Conservation (phyloP, 2,113 vertebrate genomes). For the Zonotrichia leucophrys region DNA sequence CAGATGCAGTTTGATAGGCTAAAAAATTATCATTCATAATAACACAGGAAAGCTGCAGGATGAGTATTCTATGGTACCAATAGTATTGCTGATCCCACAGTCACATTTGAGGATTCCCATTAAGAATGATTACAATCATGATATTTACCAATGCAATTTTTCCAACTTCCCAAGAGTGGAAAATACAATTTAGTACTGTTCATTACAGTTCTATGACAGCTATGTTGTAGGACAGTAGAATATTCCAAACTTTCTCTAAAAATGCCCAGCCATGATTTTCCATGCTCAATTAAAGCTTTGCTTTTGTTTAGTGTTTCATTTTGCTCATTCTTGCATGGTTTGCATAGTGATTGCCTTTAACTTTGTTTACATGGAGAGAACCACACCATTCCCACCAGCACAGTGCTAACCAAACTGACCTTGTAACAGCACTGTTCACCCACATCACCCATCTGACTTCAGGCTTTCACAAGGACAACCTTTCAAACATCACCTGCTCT, state of each 20-base stretch:
- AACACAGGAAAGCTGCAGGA: neutral
- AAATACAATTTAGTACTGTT: neutral
- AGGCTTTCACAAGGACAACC: neutral
- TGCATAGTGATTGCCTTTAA: neutral
- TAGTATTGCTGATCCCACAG: neutral
- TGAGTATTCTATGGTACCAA: neutral
- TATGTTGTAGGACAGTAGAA: neutral
- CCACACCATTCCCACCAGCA: neutral
- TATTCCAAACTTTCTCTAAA: neutral
- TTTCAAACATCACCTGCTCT: neutral
- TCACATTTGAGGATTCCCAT: neutral
- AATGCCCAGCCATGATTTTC: neutral
- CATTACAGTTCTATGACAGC: neutral
- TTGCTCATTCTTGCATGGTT: neutral
- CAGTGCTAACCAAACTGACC: neutral
- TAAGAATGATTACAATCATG: accelerated
- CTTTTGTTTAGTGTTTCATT: neutral
- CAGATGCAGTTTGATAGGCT: neutral
- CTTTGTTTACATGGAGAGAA: neutral
- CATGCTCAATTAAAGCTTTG: neutral
- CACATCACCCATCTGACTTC: neutral
- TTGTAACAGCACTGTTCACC: accelerated
- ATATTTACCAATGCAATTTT: neutral
- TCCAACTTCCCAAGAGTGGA: neutral
- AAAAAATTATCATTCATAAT: neutral